These are phyloP conservation scores for Drosophila parthenogenetica DNA, from an alignment of 2,888 invertebrate genomes.

Conservation along the genomic window DNA sequence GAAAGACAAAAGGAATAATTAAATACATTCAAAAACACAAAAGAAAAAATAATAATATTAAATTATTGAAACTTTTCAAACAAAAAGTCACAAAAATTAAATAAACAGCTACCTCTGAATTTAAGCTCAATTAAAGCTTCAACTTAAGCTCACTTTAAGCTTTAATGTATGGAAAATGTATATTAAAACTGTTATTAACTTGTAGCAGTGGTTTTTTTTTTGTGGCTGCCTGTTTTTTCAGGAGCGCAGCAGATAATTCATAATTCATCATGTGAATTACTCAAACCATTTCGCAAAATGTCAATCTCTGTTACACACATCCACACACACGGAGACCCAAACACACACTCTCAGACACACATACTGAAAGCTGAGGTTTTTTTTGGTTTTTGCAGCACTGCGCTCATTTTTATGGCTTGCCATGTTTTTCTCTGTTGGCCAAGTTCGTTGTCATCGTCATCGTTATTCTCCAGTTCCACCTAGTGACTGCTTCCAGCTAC, in stretches of 20 bases:
- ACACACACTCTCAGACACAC: conserved; percentile 1
- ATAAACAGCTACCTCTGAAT: not conserved
- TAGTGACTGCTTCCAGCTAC: not conserved
- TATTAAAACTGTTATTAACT: conserved; percentile 15
- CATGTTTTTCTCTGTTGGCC: conserved; percentile 53
- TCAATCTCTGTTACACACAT: conserved; percentile 59
- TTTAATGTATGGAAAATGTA: not conserved
- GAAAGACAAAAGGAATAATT: too few species aligned
- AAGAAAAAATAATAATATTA: too few species aligned
- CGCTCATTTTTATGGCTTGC: conserved; percentile 60
- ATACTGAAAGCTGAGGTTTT: conserved; percentile 16
- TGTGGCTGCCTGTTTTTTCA: conserved; percentile 1
- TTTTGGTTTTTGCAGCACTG: conserved; percentile 33
- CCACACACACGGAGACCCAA: conserved; percentile 20
- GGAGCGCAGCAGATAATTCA: conserved; percentile 50
- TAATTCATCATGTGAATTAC: conserved; percentile 70
- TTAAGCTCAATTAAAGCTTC: not conserved
- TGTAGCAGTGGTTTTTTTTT: conserved; percentile 10
- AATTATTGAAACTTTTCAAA: too few species aligned
- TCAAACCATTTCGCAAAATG: conserved; percentile 69
- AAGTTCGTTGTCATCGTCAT: conserved; percentile 36
- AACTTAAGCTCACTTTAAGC: not conserved
- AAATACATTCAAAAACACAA: too few species aligned
- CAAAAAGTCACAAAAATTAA: not conserved
- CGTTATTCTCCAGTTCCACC: conserved; percentile 34